Percentiles rank a stretch among this genome's conserved stretches.
phyloP scores from a whole-genome alignment of 1,140 invertebrate genomes.

The Caenorhabditis brenneri region DNA sequence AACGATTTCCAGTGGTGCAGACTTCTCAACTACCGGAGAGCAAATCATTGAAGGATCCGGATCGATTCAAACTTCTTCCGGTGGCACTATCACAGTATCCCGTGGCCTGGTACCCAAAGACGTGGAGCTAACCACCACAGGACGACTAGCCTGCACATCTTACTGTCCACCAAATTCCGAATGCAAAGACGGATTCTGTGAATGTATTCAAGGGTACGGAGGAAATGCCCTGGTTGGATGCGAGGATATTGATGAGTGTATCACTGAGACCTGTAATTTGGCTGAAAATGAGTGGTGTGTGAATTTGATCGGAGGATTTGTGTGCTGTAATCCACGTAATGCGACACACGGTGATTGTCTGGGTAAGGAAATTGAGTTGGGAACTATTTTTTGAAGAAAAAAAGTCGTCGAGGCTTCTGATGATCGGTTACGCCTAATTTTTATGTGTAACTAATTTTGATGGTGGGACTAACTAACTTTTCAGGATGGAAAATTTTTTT shows the following conservation, averaged over 20 bases:
- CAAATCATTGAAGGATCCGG: not conserved
- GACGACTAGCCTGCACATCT: slow-evolving; percentile 35
- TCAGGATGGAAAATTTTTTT: not conserved
- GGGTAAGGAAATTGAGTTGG: slow-evolving; percentile 37
- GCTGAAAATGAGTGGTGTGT: slow-evolving; percentile 60
- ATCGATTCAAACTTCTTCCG: not conserved
- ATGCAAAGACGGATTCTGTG: slow-evolving; percentile 56
- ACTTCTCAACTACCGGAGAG: slow-evolving; percentile 25
- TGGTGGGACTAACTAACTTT: not conserved
- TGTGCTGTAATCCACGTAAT: slow-evolving; percentile 54
- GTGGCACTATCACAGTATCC: not conserved
- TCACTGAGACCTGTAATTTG: slow-evolving; percentile 29
- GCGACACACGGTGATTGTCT: slow-evolving; percentile 28
- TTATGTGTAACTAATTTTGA: not conserved
- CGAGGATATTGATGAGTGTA: slow-evolving; percentile 64
- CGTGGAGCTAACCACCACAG: not conserved
- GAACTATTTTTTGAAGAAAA: not conserved
- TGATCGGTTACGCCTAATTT: not conserved
- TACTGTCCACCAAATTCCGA: slow-evolving; percentile 58
- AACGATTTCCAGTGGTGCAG: not conserved
- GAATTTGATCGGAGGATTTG: slow-evolving; percentile 60
- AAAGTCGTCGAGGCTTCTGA: not conserved
- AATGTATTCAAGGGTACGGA: slow-evolving; percentile 56
- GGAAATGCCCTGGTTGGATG: slow-evolving; percentile 57
- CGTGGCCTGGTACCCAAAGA: not conserved